These are phyloP conservation scores for Platyrinchus mystaceus DNA, from an alignment of 2,797 vertebrate genomes.

Conservation along the genomic window DNA sequence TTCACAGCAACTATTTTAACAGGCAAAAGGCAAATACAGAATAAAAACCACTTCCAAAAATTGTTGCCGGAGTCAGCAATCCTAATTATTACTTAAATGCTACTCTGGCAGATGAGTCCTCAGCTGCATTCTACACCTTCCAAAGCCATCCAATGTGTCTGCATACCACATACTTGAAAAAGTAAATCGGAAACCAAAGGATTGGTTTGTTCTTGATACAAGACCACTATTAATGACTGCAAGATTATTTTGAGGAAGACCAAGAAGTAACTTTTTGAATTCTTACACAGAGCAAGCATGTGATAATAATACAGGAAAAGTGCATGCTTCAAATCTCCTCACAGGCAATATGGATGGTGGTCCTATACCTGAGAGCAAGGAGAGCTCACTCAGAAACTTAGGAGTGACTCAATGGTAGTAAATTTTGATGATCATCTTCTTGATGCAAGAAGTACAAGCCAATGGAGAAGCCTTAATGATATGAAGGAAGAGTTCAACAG, in stretches of 20 bases:
- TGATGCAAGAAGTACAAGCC: neutral
- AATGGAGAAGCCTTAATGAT: neutral
- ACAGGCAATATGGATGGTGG: neutral
- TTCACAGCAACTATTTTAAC: neutral
- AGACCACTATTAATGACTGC: neutral
- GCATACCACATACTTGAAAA: neutral
- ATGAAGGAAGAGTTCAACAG: neutral
- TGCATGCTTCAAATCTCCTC: neutral
- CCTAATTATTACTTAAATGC: neutral
- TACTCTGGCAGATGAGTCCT: neutral
- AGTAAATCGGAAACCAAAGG: neutral
- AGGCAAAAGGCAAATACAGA: neutral
- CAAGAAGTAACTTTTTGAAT: neutral
- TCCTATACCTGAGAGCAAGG: neutral
- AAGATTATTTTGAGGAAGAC: neutral
- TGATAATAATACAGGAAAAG: neutral
- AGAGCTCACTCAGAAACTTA: neutral
- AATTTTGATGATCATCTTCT: neutral
- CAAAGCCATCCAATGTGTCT: neutral
- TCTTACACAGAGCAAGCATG: neutral
- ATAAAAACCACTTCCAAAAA: conserved; percentile 4
- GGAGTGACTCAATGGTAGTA: neutral
- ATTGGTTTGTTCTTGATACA: neutral
- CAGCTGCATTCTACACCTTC: neutral
- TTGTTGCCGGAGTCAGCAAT: neutral